phyloP scores from a whole-genome alignment of 2,113 vertebrate species.

The Ranitomeya imitator region DNA sequence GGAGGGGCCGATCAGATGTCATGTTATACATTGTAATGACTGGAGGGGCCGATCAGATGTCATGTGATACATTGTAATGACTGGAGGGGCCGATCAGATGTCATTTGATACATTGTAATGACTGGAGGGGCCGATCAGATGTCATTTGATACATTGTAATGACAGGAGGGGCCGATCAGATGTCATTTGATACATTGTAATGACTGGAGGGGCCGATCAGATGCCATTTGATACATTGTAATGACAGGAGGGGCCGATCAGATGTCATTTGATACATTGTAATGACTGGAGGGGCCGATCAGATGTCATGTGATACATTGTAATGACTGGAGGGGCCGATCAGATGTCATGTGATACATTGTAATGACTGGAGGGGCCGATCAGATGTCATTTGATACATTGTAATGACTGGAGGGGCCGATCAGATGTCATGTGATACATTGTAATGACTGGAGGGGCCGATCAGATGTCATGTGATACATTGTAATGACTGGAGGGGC shows the following conservation, averaged over 20 bases:
- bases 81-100: not conserved
- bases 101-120: not conserved
- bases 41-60: not conserved
- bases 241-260: not conserved
- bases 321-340: not conserved
- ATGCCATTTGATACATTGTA: not conserved
- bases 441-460: not conserved
- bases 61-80: not conserved
- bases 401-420: not conserved
- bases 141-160: not conserved
- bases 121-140: not conserved
- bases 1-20: not conserved
- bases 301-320: not conserved
- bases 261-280: not conserved
- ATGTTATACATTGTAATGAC: not conserved
- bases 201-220: not conserved
- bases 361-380: too few relatives aligned
- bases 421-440: not conserved
- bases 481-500: not conserved
- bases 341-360: not conserved
- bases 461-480: not conserved
- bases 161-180: not conserved
- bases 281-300: not conserved
- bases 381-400: not conserved
- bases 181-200: not conserved